Conservation (phyloP, 2,888 invertebrate species). For the Synergus gifuensis region DNA sequence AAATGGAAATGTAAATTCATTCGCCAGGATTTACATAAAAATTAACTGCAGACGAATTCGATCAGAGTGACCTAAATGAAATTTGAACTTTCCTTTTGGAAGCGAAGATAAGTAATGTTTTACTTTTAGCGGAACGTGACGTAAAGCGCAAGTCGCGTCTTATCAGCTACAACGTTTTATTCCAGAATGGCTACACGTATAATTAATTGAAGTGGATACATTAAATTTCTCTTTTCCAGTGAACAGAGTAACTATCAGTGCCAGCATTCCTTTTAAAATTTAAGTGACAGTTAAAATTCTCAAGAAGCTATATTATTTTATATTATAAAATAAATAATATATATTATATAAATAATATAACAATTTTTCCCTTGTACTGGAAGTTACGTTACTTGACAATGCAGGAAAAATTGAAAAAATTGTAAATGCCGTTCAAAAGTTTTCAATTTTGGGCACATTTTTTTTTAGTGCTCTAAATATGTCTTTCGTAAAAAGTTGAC, state of each 20-base stretch:
- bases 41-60: constrained; percentile 30
- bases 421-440: too few relatives aligned
- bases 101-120: constrained; percentile 31
- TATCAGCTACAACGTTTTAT: constrained; percentile 20
- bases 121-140: constrained; percentile 3
- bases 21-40: constrained; percentile 36
- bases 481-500: too few relatives aligned
- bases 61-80: constrained; percentile 24
- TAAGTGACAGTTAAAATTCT: not conserved
- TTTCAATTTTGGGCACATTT: too few relatives aligned
- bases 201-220: constrained; percentile 27
- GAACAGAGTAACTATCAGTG: constrained; percentile 19
- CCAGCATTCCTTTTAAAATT: constrained; percentile 1
- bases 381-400: too few relatives aligned
- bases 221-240: constrained; percentile 13
- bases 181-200: constrained; percentile 14
- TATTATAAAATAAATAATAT: too few relatives aligned
- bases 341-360: too few relatives aligned
- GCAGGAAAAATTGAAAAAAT: too few relatives aligned
- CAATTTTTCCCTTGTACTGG: too few relatives aligned
- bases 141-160: constrained; percentile 12
- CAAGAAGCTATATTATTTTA: too few relatives aligned
- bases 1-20: constrained; percentile 33
- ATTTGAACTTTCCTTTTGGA: constrained; percentile 24
- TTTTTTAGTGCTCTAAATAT: too few relatives aligned